Base-by-base conservation (phyloP, 1,140 invertebrate species). In the Panulirus ornatus region DNA sequence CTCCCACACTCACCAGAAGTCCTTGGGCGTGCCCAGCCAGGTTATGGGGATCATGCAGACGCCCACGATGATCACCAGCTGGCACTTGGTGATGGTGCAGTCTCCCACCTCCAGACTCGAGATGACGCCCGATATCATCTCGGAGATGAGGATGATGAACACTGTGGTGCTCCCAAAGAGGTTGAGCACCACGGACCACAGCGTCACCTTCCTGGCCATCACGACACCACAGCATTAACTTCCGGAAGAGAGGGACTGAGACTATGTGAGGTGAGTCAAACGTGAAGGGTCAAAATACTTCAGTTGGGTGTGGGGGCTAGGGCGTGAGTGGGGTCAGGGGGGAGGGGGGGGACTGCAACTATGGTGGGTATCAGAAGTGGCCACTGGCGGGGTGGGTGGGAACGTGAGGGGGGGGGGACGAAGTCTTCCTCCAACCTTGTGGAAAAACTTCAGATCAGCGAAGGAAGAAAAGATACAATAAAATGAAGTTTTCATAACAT, bases 11-110 rank as follows among this genome's bases (percentile, higher is more conserved):
- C 94, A 96, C 96, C 95, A 95, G 93, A 96, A 96, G 92, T 97
- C 96, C 92, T 96, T 96, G 1, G 97, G 96, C 6, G 96, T 95
- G 47, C 96, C 96, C 0, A 96, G 94, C 94, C 96, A 96, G 91
- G 96, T 95, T 0, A 96, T 93, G 0, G 96, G 96, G 9, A 95
- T 95, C 76, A 97, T 94, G 0, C 94, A 92, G 0, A 94, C 93
- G 0, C 95, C 95, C 19, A 97, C 95, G 0, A 97, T 94, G 1
- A 96, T 92, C 90, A 96, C 95, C 94, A 96, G 96, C 47, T 94
- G 93, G 93, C 96, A 97, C 91, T 95, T 94, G 40, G 91, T 89
- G 44, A 90, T 71, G 0, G 27, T 47, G 22, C 54, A 79, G 14
- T 19, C 34, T 5, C 44, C 42, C 16, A 9, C 44, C 14, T 93